Evolutionary conservation across 1,140 invertebrate species (phyloP), one percentile per base, ranked within the genome.

Genomic region (Batillaria attramentaria): DNA sequence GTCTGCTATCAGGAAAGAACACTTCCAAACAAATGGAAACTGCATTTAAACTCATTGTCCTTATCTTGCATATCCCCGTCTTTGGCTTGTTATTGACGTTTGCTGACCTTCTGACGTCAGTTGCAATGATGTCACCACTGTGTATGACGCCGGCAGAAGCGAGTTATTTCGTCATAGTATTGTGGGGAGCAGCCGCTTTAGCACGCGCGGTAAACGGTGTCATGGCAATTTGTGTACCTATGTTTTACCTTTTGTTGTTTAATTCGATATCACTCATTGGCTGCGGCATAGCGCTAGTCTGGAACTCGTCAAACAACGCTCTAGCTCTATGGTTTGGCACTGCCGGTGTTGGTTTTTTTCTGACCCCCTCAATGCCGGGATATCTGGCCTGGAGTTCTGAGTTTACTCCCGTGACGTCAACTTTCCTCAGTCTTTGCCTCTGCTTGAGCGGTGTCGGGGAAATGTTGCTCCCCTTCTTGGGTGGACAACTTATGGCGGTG

Each of bases 241-340:
- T 75, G 24, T 66, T 37, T 28, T 28, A 72, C 28, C 60, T 78
- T 3, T 28, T 78, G n/a, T 20, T 60, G 20, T 33, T 78, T 3
- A 68, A 74, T 24, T 81, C 66, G 31, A 20, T 70, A 8, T 76
- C 70, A 1, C 72, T 78, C n/a, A 46, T 81, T 0, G 37, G 43
- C 35, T 39, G 62, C 13, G 72, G 50, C 16, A 18, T 39, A 13
- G 31, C 76, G 20, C 68, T 81, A 39, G 70, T 75, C 1, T 13
- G 42, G 8, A 42, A 24, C 8, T 28, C 57, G 13, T 35, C 37
- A 3, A 46, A 35, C 4, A 16, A 41, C 33, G 50, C 42, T 13
- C 18, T 57, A 5, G 54, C 46, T n/a, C 72, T 81, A 20, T 81
- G 80, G 80, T 70, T 81, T 28, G 77, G 70, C 35, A 75, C 80